phyloP scores from a whole-genome alignment of 37 sponge, comb jelly and placozoan species.

The Oopsacas minuta region DNA sequence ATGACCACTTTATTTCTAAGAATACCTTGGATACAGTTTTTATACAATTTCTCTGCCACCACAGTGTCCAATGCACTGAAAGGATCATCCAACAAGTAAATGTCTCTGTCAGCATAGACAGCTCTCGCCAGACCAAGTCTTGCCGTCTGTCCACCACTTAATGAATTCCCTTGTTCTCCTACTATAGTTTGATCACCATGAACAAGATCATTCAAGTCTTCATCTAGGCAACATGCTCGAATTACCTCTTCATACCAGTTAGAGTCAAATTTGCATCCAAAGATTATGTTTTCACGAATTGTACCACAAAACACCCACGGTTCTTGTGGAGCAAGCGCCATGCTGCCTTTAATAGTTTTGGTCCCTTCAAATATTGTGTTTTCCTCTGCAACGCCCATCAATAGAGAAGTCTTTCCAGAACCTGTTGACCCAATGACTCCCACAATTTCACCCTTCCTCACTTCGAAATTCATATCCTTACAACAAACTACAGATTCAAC shows the following conservation, averaged over 20 bases:
- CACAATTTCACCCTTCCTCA: not conserved
- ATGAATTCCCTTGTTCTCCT: not conserved
- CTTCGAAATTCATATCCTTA: not conserved
- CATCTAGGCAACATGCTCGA: not conserved
- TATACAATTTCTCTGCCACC: not conserved
- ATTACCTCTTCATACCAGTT: not conserved
- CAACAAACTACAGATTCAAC: not conserved
- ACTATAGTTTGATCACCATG: not conserved
- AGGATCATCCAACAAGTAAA: not conserved
- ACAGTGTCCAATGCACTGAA: not conserved
- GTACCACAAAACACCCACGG: conserved; percentile 24
- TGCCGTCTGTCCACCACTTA: not conserved
- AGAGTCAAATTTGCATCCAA: conserved; percentile 12
- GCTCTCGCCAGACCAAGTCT: not conserved
- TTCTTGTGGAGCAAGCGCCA: not conserved
- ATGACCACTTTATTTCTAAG: not conserved
- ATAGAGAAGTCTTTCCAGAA: not conserved
- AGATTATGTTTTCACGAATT: conserved; percentile 22
- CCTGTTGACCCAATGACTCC: not conserved
- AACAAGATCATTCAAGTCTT: not conserved
- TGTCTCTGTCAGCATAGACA: not conserved
- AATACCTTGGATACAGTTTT: not conserved
- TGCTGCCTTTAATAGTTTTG: not conserved
- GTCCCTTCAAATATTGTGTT: not conserved
- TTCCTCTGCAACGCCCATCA: not conserved